A percentile compares a stretch with the other conserved stretches of the same genome.
Conservation (phyloP, 2,888 invertebrate genomes). For the Polymixis lichenea region DNA sequence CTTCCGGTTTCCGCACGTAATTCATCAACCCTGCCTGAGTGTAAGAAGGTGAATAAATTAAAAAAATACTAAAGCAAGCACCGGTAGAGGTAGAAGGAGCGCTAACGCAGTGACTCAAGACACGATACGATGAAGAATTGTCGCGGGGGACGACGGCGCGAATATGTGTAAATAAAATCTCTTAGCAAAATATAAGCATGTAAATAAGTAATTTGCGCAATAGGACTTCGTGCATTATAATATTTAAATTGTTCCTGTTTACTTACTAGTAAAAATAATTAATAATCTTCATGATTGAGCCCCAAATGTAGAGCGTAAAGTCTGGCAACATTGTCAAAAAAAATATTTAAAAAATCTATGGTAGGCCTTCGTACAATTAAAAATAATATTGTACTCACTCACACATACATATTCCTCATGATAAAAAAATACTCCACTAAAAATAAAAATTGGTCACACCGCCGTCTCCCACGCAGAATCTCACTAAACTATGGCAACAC, state of each 20-base stretch:
- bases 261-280: constrained; percentile 10
- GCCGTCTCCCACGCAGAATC: constrained; percentile 54
- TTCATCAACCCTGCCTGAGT: constrained; percentile 50
- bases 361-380: constrained; percentile 30
- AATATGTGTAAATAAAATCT: constrained; percentile 30
- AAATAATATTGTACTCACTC: neutral
- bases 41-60: constrained; percentile 60
- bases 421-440: constrained; percentile 9
- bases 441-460: constrained; percentile 25
- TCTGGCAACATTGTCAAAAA: neutral
- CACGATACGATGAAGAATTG: constrained; percentile 46
- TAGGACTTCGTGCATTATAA: neutral
- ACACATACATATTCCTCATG: constrained; percentile 12
- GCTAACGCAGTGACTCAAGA: constrained; percentile 65
- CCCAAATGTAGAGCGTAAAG: neutral
- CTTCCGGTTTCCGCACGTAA: constrained; percentile 40
- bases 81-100: constrained; percentile 86
- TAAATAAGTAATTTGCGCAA: constrained; percentile 26
- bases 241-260: constrained; percentile 8
- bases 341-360: neutral
- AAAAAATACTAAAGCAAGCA: constrained; percentile 83
- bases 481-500: constrained; percentile 83
- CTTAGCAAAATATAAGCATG: constrained; percentile 8
- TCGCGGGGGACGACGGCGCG: constrained; percentile 32
- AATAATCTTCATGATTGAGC: neutral